These are phyloP conservation scores for Sebastes matsubarae DNA, from an alignment of 2,797 vertebrate species.

Conservation along the genomic window DNA sequence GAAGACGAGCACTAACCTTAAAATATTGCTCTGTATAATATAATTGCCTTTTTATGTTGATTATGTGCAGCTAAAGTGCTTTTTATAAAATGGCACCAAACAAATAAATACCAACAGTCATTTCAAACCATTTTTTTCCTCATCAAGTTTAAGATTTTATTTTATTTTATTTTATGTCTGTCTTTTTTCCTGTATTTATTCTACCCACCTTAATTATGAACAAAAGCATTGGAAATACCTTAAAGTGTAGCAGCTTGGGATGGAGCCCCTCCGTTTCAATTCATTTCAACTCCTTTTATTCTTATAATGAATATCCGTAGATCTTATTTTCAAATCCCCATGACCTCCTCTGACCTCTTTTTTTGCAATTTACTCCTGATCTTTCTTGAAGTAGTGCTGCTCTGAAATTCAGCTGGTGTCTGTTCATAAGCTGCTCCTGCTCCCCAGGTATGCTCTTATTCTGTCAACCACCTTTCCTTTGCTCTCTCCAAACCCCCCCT, in stretches of 20 bases:
- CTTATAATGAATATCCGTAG: background rate
- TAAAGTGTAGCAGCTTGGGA: background rate
- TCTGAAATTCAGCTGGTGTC: conserved; percentile 1
- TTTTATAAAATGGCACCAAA: background rate
- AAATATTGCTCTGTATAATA: background rate
- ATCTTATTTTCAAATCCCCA: background rate
- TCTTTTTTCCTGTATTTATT: background rate
- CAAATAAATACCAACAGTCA: background rate
- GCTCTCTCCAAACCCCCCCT: background rate
- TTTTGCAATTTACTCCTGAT: background rate
- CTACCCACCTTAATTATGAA: background rate
- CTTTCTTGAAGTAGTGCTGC: background rate
- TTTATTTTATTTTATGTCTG: background rate
- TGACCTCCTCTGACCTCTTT: background rate
- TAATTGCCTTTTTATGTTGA: background rate
- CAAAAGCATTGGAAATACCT: background rate
- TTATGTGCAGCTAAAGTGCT: background rate
- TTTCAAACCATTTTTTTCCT: too few species aligned
- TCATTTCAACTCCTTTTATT: background rate
- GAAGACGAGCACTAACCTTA: background rate
- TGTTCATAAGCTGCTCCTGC: background rate
- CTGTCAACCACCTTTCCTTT: conserved; percentile 30
- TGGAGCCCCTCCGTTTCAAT: background rate
- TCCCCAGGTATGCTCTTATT: conserved; percentile 35
- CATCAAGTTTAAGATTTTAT: background rate